These are phyloP conservation scores for Argyra leucocephala DNA, from an alignment of 2,888 invertebrate genomes.

Conservation along the genomic window DNA sequence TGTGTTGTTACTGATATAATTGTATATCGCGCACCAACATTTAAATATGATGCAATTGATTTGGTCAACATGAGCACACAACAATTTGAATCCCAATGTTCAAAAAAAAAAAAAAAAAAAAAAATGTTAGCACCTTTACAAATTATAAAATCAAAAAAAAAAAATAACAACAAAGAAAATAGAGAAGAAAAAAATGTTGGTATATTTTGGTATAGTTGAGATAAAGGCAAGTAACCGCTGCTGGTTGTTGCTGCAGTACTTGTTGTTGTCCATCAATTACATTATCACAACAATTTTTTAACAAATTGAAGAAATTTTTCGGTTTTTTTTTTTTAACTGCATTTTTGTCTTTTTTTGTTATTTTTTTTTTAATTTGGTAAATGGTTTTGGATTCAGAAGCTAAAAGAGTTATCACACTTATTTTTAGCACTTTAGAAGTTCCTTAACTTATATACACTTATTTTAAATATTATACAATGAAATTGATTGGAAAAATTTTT, in stretches of 20 bases:
- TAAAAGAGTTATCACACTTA: not conserved
- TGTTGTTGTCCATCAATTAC: not conserved
- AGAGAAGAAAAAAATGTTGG: not conserved
- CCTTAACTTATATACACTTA: not conserved
- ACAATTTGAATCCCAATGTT: not conserved
- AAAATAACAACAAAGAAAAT: not conserved
- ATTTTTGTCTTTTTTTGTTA: not conserved
- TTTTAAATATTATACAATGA: not conserved
- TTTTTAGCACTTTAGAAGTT: not conserved
- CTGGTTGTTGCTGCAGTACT: too few species aligned
- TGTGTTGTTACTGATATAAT: not conserved
- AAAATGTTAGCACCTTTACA: not conserved
- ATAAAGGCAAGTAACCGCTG: not conserved
- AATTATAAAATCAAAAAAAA: not conserved
- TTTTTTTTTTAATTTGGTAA: not conserved
- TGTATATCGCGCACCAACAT: not conserved
- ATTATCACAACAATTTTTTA: not conserved
- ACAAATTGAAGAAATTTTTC: slow-evolving; percentile 1
- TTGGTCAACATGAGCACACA: slow-evolving; percentile 2
- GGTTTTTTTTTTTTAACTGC: not conserved
- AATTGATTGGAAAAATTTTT: too few species aligned
- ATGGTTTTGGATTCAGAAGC: not conserved
- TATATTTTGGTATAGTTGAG: not conserved
- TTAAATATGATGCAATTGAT: slow-evolving; percentile 1
- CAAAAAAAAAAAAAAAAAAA: too few species aligned